Evolutionary conservation across 1,140 invertebrate genomes (phyloP).

Genomic region (Saccostrea glomerata): DNA sequence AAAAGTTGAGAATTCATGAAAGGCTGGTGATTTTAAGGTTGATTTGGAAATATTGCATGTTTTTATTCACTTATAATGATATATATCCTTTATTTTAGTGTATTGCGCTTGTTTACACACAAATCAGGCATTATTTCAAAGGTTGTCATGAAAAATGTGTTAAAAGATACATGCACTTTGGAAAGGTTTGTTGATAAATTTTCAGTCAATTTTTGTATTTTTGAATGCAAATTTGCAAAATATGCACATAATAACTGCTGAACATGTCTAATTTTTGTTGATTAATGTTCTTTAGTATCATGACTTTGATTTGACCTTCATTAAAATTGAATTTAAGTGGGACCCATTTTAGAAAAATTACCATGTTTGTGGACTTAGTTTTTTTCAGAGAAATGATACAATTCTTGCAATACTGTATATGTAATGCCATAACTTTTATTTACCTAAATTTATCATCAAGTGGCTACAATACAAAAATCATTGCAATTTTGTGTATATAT

Average conservation of each 20-base stretch:
- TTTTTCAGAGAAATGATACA: constrained; percentile 8
- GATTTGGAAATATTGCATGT: neutral
- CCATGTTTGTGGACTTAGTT: constrained; percentile 81
- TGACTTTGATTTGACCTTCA: constrained; percentile 61
- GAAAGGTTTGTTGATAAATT: constrained; percentile 29
- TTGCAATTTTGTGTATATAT: neutral
- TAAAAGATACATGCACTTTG: neutral
- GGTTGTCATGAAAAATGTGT: neutral
- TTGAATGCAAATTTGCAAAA: constrained; percentile 32
- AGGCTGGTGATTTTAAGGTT: neutral
- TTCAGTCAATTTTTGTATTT: neutral
- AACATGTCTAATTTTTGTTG: constrained; percentile 66
- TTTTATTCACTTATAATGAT: neutral
- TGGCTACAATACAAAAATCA: neutral
- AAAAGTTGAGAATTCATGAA: constrained; percentile 45
- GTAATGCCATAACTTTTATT: neutral
- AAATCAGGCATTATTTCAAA: neutral
- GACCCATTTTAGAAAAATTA: constrained; percentile 72
- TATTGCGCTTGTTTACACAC: neutral
- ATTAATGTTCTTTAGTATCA: constrained; percentile 44
- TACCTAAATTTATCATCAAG: neutral
- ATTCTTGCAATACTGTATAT: neutral
- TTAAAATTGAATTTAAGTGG: constrained; percentile 56
- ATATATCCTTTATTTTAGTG: neutral
- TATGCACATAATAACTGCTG: constrained; percentile 69